Evolutionary conservation across 2,888 invertebrate genomes (phyloP), one percentile per base, ranked within the genome.

Genomic region (Pristionchus fissidentatus): DNA sequence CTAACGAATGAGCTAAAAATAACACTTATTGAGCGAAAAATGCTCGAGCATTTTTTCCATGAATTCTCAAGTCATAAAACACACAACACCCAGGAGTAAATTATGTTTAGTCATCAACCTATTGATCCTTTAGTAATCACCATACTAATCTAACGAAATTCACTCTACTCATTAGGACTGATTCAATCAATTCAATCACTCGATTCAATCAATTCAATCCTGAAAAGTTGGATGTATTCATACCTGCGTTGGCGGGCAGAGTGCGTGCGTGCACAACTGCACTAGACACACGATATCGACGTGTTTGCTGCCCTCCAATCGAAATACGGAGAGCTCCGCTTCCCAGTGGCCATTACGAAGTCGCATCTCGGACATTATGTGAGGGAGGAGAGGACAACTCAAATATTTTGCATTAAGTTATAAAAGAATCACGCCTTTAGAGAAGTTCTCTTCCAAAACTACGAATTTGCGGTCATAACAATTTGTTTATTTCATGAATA

Each of bases 291-390:
- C 86, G 73, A 91, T 90, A 73, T 90, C 89, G 52, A 90, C 86
- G 77, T 92, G 90, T 70, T 90, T 90, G 32, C 88, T 87, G 46
- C 92, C 92, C 81, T 92, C 92, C 57, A 92, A 90, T 81, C 92
- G 79, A 83, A 92, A 92, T 4, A 92, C 92, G 13, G 86, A 88
- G n/a, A 92, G 83, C 13, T 90, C 86, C 2, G 91, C 90, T 55
- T 91, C 88, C 86, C 92, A 87, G 35, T 91, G 89, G 41, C 83
- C 80, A 19, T 85, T 32, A 0, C 85, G 85, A 19, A 88, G 70
- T 29, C 77, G 73, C 87, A 92, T 91, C 35, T 90, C 86, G 4
- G 90, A 89, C 86, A 92, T 90, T 10, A 92, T 87, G 32, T 90
- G 90, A 13, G 91, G 90, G 84, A 92, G 85, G 41, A 91, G 83